Conservation (phyloP, 2,888 invertebrate genomes). For the Hydropsyche betteni region DNA sequence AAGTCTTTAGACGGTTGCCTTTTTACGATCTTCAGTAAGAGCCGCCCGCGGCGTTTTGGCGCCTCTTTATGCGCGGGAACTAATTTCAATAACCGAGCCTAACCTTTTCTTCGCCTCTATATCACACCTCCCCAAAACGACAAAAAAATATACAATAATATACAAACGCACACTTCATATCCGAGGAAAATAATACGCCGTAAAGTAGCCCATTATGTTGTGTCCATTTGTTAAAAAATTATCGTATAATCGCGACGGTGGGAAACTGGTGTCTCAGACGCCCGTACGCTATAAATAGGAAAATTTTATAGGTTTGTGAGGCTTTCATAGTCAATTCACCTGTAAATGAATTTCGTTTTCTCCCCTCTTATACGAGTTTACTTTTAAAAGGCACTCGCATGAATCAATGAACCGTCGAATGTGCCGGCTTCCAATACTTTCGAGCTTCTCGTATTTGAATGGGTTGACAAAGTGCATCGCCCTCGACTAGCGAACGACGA, state of each 20-base stretch:
- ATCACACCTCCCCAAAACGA: constrained; percentile 7
- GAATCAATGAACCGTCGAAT: constrained; percentile 33
- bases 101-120: constrained; percentile 24
- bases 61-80: neutral
- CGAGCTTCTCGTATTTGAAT: constrained; percentile 11
- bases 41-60: constrained; percentile 25
- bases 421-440: constrained; percentile 3
- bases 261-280: neutral
- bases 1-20: neutral
- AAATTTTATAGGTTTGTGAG: constrained; percentile 30
- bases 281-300: neutral
- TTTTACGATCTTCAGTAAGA: constrained; percentile 11
- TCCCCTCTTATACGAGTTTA: neutral
- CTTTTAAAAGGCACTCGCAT: constrained; percentile 1
- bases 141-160: neutral
- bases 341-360: constrained; percentile 20
- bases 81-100: constrained; percentile 22
- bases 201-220: constrained; percentile 21
- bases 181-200: neutral
- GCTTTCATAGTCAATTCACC: constrained; percentile 27
- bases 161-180: too few species aligned
- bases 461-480: constrained; percentile 15
- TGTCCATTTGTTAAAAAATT: constrained; percentile 24
- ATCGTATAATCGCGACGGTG: constrained; percentile 3
- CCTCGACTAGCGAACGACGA: neutral